A percentile compares a stretch with the other conserved stretches of the same genome.
phyloP scores from a whole-genome alignment of 2,113 vertebrate genomes.

The Rostratula benghalensis region DNA sequence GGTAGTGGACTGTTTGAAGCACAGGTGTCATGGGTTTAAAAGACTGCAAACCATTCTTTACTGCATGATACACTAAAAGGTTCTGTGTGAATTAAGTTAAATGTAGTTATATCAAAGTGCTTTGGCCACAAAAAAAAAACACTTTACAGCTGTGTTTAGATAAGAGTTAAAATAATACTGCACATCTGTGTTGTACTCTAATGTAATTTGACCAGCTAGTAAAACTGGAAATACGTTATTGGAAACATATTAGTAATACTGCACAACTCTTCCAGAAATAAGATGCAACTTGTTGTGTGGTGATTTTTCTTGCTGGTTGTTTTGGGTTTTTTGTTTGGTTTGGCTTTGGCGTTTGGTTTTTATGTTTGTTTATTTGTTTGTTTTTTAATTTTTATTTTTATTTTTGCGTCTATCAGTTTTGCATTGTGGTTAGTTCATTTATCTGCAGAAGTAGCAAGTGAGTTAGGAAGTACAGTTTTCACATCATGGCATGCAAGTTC shows the following conservation, averaged over 20 bases:
- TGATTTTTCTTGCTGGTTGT: background rate
- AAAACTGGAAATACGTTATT: background rate
- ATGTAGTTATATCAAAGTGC: background rate
- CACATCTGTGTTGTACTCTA: background rate
- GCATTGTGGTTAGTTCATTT: background rate
- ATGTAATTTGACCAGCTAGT: background rate
- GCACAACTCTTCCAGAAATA: background rate
- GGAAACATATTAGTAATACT: background rate
- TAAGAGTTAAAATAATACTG: slow-evolving; percentile 33
- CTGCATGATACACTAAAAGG: background rate
- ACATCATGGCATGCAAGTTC: background rate
- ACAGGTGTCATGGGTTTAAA: background rate
- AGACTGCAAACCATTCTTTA: background rate
- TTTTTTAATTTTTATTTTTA: background rate
- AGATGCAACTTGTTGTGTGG: background rate
- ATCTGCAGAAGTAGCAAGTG: background rate
- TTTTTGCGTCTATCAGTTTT: background rate
- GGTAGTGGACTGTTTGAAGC: background rate
- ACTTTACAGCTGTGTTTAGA: slow-evolving; percentile 11
- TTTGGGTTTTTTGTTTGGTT: background rate
- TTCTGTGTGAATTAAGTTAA: background rate
- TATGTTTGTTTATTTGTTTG: too few species aligned
- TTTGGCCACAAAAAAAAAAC: background rate
- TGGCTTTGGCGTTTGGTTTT: background rate
- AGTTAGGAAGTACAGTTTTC: background rate